Conservation (phyloP, 53 echinoderm and acorn worm genomes). For the Henricia sp. region DNA sequence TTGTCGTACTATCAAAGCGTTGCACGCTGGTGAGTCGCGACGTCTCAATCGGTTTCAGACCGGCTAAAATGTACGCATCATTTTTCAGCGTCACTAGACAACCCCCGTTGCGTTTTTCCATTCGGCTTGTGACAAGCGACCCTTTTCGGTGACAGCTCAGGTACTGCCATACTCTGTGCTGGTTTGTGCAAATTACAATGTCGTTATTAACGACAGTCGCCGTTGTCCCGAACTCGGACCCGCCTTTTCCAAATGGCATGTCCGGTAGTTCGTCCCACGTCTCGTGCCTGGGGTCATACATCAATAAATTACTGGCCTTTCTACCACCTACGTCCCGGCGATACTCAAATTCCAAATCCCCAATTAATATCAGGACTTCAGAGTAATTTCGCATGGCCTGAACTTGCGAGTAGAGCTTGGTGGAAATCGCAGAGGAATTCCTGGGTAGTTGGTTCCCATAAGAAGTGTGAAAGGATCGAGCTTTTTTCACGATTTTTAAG, state of each 20-base stretch:
- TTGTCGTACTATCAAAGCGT: not conserved
- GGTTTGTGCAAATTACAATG: constrained; percentile 44
- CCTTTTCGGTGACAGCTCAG: constrained; percentile 8
- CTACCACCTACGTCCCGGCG: not conserved
- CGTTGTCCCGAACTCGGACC: constrained; percentile 19
- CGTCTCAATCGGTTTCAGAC: constrained; percentile 11
- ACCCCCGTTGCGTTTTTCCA: constrained; percentile 32
- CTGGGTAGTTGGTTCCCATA: not conserved
- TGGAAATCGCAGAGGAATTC: not conserved
- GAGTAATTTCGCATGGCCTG: constrained; percentile 41
- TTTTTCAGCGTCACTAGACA: constrained; percentile 24
- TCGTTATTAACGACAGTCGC: constrained; percentile 23
- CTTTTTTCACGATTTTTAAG: constrained; percentile 44
- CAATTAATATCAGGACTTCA: constrained; percentile 33
- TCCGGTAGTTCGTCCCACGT: constrained; percentile 50
- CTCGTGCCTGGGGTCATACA: constrained; percentile 27
- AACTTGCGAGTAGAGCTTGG: not conserved
- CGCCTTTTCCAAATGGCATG: not conserved
- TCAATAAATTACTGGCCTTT: constrained; percentile 10
- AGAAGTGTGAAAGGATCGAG: constrained; percentile 19
- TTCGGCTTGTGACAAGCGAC: constrained; percentile 39
- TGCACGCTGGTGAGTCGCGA: constrained; percentile 36
- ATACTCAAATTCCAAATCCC: constrained; percentile 21
- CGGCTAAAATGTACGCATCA: constrained; percentile 33
- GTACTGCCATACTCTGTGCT: constrained; percentile 37